Evolutionary conservation across 2,888 invertebrate species (phyloP).

Genomic region (Pristionchus exspectatus): DNA sequence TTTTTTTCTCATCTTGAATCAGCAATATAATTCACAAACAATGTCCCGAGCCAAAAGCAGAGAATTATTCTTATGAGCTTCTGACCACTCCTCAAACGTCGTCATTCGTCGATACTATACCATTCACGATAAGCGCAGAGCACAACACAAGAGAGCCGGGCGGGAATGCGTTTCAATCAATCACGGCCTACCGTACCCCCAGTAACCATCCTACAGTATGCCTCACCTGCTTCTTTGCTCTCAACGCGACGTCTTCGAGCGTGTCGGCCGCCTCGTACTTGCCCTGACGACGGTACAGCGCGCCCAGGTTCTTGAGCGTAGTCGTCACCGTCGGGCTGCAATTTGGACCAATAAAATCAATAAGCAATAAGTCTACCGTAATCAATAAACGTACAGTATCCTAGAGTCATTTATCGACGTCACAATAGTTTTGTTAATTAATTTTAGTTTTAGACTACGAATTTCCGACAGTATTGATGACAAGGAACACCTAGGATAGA

Average conservation of each 20-base stretch:
- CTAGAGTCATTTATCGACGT: no score
- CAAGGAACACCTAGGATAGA: no score
- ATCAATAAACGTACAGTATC: no score
- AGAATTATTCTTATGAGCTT: no score
- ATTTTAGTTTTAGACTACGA: no score
- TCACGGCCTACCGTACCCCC: not conserved
- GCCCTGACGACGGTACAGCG: slow-evolving; percentile 96
- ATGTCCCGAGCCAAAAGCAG: no score
- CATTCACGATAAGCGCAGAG: not conserved
- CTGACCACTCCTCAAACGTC: no score
- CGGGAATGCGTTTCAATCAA: not conserved
- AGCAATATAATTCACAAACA: no score
- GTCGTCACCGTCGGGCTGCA: slow-evolving; percentile 94
- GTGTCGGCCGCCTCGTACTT: slow-evolving; percentile 99
- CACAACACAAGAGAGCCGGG: not conserved
- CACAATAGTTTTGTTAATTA: no score
- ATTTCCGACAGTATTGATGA: no score
- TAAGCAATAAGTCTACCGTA: not conserved
- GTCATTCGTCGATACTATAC: not conserved
- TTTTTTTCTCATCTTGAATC: no score
- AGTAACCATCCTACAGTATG: not conserved
- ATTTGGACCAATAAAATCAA: not conserved
- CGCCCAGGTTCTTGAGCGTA: slow-evolving; percentile 97
- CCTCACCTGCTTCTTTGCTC: slow-evolving; percentile 92
- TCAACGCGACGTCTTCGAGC: slow-evolving; percentile 95